phyloP scores from a whole-genome alignment of 2,113 vertebrate genomes.

The Rhinoptilus africanus region DNA sequence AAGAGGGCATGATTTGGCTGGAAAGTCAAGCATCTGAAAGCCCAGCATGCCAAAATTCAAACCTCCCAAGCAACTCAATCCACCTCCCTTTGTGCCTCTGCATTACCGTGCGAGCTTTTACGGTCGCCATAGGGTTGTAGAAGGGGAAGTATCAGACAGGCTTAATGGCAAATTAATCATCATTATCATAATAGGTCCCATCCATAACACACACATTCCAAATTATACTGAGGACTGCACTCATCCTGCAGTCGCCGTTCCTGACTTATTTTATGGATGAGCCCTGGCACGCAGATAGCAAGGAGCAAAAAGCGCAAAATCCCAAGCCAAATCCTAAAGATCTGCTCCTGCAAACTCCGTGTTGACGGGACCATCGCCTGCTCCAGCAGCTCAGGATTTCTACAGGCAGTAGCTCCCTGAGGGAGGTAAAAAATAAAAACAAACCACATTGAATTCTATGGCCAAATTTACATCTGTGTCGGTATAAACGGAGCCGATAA shows the following conservation, averaged over 20 bases:
- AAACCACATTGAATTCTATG: fast-evolving
- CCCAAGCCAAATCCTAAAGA: neutral
- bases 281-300: neutral
- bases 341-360: neutral
- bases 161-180: slow-evolving; percentile 36
- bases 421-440: neutral
- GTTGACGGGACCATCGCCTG: fast-evolving
- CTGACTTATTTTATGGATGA: neutral
- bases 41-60: neutral
- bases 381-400: neutral
- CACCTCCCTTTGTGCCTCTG: neutral
- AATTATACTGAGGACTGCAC: neutral
- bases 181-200: neutral
- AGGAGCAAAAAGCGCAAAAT: neutral
- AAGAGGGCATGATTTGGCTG: fast-evolving
- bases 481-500: fast-evolving
- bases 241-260: neutral
- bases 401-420: neutral
- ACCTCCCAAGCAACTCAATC: neutral
- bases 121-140: neutral
- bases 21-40: neutral
- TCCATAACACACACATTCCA: neutral
- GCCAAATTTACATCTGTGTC: neutral
- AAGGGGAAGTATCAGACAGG: slow-evolving; percentile 1
- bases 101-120: neutral